Evolutionary conservation across 2,113 vertebrate species (phyloP), one percentile per base, ranked within the genome.

Genomic region (Corythoichthys intestinalis): DNA sequence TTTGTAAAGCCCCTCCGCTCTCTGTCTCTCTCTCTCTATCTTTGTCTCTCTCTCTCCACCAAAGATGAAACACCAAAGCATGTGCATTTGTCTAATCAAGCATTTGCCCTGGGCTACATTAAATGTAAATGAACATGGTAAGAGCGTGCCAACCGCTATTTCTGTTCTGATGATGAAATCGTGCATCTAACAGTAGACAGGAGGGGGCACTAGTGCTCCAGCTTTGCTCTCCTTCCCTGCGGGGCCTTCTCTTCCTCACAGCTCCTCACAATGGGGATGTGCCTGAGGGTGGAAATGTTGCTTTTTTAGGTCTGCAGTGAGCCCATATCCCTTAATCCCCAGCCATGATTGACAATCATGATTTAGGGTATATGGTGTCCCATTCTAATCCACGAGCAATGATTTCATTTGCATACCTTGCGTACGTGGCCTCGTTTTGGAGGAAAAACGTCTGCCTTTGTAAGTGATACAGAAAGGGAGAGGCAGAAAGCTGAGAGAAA

Each of bases 241-340:
- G 84, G 91, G 95, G 94, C 91, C 93, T 93, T 93, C 86, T 89
- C 84, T 85, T 89, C 90, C 89, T 90, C 85, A 88, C 81, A 90
- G 87, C 79, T 87, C 67, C 72, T 91, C 90, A 92, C 91, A 93
- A 92, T 92, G 88, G 91, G 90, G 90, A 88, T 90, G 87, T 91
- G 89, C 91, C 89, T 79, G 82, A 82, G 84, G 96, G 96, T 39
- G 94, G 94, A 94, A 95, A 94, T 94, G 93, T 95, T 95, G 94
- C 95, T 97, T 98, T 98, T 98, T 97, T 97, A 95, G 95, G 93
- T 95, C 96, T 98, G 95, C 61, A 63, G 59, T 95, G 96, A 96
- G 95, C 94, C 94, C 94, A 94, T 96, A 98, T 99, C 96, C 95
- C 94, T 98, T 99, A 98, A 99, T 99, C 96, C 96, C 91, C 93